Evolutionary conservation across 2,797 vertebrate genomes (phyloP).

Genomic region (Myiotriccus ornatus): DNA sequence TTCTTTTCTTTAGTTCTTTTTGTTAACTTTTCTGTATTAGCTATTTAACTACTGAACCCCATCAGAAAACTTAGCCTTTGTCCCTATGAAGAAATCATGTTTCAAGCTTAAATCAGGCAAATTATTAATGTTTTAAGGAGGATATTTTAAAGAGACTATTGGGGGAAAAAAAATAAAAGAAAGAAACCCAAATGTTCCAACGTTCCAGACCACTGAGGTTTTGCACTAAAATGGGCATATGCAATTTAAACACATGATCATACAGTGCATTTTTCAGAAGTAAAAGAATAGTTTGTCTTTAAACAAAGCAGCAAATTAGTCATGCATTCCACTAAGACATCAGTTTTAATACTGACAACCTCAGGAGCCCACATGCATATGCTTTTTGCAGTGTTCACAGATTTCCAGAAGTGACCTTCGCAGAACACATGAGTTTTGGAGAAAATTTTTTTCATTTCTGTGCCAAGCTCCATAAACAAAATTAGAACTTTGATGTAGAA

Average conservation of each 20-base stretch:
- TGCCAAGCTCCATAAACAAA: background rate
- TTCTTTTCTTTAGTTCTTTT: background rate
- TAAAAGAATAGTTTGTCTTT: background rate
- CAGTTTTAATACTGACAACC: background rate
- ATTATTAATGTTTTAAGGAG: background rate
- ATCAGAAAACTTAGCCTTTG: constrained; percentile 16
- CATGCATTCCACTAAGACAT: background rate
- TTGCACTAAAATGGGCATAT: background rate
- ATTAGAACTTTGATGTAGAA: background rate
- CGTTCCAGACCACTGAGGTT: accelerated
- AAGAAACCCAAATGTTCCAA: background rate
- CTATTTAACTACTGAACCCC: background rate
- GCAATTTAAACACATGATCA: background rate
- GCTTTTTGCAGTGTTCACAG: background rate
- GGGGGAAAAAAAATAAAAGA: accelerated
- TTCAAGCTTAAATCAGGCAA: background rate
- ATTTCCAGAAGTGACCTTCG: background rate
- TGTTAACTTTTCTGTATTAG: background rate
- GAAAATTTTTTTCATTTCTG: background rate
- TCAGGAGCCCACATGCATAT: background rate
- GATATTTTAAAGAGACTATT: background rate
- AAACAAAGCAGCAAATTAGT: constrained; percentile 14
- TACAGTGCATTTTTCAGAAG: background rate
- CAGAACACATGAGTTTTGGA: background rate
- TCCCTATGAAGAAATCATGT: background rate